Conservation (phyloP, 2,797 vertebrate species). For the Xerus rutilus region DNA sequence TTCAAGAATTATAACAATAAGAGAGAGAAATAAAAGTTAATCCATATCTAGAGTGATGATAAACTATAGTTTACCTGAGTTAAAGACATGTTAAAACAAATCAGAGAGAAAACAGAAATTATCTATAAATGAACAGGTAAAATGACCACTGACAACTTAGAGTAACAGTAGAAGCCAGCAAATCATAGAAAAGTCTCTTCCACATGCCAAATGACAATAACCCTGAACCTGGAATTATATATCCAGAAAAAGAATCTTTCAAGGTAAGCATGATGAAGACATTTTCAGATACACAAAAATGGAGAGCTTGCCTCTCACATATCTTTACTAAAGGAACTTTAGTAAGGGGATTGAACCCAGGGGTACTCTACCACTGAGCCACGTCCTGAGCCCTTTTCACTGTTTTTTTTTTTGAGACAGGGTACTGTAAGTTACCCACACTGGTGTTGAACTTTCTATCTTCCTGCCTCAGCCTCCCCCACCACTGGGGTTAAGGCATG, state of each 20-base stretch:
- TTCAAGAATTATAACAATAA: not conserved
- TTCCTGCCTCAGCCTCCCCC: not conserved
- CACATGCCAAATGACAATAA: not conserved
- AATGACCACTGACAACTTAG: not conserved
- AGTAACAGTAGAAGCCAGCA: not conserved
- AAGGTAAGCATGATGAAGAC: not conserved
- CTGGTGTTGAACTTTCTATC: not conserved
- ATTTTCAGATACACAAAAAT: slow-evolving; percentile 3
- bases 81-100: not conserved
- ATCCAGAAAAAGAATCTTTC: not conserved
- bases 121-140: slow-evolving; percentile 11
- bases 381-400: not conserved
- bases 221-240: not conserved
- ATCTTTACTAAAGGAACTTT: not conserved
- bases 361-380: not conserved
- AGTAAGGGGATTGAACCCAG: no score
- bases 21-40: slow-evolving; percentile 27
- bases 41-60: not conserved
- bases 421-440: not conserved
- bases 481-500: not conserved
- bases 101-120: not conserved
- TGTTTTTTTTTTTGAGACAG: not conserved
- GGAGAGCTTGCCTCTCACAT: not conserved
- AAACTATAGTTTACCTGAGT: not conserved
- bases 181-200: not conserved